Base-by-base conservation (phyloP, 2,888 invertebrate genomes). In the Ecdyonurus torrentis region DNA sequence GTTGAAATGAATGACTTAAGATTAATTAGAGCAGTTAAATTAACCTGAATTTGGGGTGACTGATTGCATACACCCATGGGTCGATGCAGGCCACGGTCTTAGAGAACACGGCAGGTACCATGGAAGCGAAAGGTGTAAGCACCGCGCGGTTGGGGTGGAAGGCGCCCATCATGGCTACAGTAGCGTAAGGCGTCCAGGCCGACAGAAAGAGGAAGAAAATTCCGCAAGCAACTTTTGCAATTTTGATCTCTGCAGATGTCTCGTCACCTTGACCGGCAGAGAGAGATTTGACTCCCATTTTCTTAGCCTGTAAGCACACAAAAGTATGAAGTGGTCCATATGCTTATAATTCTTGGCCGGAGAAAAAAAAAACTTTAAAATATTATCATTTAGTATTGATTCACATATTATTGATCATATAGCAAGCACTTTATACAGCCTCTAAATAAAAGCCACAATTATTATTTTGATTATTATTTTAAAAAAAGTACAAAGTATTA, bases 1-100 rank as follows among this genome's bases (percentile, higher is more conserved):
- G n/a, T n/a, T n/a, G n/a, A n/a, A n/a, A n/a, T n/a, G n/a, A n/a
- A n/a, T n/a, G n/a, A n/a, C n/a, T n/a, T n/a, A n/a, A n/a, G n/a
- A n/a, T n/a, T n/a, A n/a, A n/a, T n/a, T n/a, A n/a, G n/a, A n/a
- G n/a, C n/a, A n/a, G n/a, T n/a, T n/a, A n/a, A n/a, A n/a, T 69
- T 66, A 59, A 82, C 77, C 86, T 82, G 77, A 85, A 86, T 79
- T 80, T 84, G 0, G 88, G 89, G 74, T 89, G 89, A 70, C 85
- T 87, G 65, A 86, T 86, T 22, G 86, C 86, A 69, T 86, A 86
- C 2, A 86, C 82, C 78, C 87, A 86, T 1, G 89, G 89, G 73
- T 89, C 88, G 71, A 88, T 78, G 72, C 88, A 87, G 24, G 88
- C 88, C 0, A 87, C 87, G 18, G 81, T 77, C 71, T 89, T 89